Base-by-base conservation (phyloP, 2,113 vertebrate genomes). In the Rhinichthys klamathensis region DNA sequence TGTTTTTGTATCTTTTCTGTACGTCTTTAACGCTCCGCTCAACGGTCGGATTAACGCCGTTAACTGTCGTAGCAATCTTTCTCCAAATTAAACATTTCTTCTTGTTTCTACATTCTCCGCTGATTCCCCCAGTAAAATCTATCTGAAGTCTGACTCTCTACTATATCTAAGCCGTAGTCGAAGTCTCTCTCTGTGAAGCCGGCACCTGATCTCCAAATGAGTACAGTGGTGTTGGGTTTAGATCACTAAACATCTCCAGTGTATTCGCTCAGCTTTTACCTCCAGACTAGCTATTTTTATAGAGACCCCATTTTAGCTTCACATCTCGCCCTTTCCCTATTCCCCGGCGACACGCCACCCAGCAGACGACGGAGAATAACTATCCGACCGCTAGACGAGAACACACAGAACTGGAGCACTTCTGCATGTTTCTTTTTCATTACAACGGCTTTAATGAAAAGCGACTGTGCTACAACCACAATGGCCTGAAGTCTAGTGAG, bases 241-340 rank as follows among this genome's bases (percentile, higher is more conserved):
- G 15, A 46, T 56, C 51, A 54, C 6, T 54, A 18, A 54, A 54
- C 51, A 18, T 16, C 51, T 54, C 15, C 8, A 11, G 46, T 18
- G 61, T 44, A 65, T 80, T 16, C 6, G 6, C 61, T 82, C 44
- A 51, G 80, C 80, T 54, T 41, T 69, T 35, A 82, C 80, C 44
- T 69, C 27, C 79, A 81, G n/a, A 67, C 38, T 30, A 30, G 79
- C 60, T 81, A 81, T 69, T 81, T 81, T 69, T 69, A 16, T 32
- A 49, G 5, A 81, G 61, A 51, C 61, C 79, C 79, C 61, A 65
- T 80, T 78, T 80, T 44, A 63, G 56, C 60, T 63, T 49, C 41
- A 46, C 78, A 80, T 30, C 60, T 65, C 58, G n/a, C 60, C 78
- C 60, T 81, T 81, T 4, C 9, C 3, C 18, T 21, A 61, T 23